Conservation (phyloP, 2,888 invertebrate genomes). For the Mesoligia furuncula region DNA sequence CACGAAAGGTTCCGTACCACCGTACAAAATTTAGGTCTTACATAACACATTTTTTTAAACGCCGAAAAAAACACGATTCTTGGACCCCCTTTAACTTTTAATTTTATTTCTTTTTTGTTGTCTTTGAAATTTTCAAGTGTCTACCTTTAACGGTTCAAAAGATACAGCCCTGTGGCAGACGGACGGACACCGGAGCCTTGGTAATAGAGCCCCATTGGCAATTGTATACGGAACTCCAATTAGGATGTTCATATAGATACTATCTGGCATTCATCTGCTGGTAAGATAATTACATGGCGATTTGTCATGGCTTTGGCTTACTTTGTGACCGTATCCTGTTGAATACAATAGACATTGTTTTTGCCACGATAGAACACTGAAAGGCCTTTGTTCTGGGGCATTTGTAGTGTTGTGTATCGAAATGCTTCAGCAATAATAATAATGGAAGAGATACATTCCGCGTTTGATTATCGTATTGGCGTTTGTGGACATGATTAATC, state of each 20-base stretch:
- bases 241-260: neutral
- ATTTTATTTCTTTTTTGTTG: too few relatives aligned
- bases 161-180: too few relatives aligned
- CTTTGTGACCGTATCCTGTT: slow-evolving; percentile 18
- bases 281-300: slow-evolving; percentile 35
- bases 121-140: too few relatives aligned
- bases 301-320: slow-evolving; percentile 21
- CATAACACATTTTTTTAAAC: too few relatives aligned
- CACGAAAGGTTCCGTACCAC: too few relatives aligned
- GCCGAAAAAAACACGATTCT: too few relatives aligned
- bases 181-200: too few relatives aligned
- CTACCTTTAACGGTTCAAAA: too few relatives aligned
- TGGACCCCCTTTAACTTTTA: too few relatives aligned
- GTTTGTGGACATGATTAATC: neutral
- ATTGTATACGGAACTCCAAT: neutral
- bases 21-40: too few relatives aligned
- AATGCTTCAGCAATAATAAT: slow-evolving; percentile 1
- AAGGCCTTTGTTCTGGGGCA: slow-evolving; percentile 23
- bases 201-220: neutral
- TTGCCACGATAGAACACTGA: slow-evolving; percentile 18
- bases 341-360: slow-evolving; percentile 53
- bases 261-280: slow-evolving; percentile 5
- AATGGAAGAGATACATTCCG: too few relatives aligned
- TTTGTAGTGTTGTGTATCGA: slow-evolving; percentile 2
- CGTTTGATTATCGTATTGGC: neutral